Conservation (phyloP, 2,113 vertebrate species). For the Apaloderma vittatum region DNA sequence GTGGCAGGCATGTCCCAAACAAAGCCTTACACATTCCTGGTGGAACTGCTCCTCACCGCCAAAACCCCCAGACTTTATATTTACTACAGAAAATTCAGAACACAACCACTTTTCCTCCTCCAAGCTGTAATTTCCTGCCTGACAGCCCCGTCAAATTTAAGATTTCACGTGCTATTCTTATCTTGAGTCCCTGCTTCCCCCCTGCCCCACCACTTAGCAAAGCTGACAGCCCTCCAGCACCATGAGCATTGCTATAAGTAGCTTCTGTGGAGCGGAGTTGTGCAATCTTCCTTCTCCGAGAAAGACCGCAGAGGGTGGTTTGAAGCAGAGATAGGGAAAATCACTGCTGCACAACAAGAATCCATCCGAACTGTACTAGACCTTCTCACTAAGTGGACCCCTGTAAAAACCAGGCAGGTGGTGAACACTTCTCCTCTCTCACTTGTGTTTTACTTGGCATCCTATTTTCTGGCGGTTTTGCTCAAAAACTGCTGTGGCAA, state of each 20-base stretch:
- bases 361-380: neutral
- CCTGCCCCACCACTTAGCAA: constrained; percentile 34
- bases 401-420: neutral
- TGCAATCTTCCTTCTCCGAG: neutral
- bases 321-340: constrained; percentile 19
- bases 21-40: constrained; percentile 71
- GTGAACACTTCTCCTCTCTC: neutral
- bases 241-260: constrained; percentile 44
- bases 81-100: constrained; percentile 69
- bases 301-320: neutral
- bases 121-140: constrained; percentile 70
- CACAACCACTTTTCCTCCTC: constrained; percentile 61
- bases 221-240: constrained; percentile 42
- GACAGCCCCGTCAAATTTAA: constrained; percentile 64
- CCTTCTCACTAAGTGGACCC: neutral
- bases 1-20: constrained; percentile 62
- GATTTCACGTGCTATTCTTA: constrained; percentile 74
- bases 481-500: neutral
- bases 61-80: constrained; percentile 68
- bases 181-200: constrained; percentile 25
- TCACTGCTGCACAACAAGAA: neutral
- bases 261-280: neutral
- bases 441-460: neutral
- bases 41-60: constrained; percentile 65
- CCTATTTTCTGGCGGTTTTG: neutral